Conservation (phyloP, 2,888 invertebrate genomes). For the Xylophagus ater region DNA sequence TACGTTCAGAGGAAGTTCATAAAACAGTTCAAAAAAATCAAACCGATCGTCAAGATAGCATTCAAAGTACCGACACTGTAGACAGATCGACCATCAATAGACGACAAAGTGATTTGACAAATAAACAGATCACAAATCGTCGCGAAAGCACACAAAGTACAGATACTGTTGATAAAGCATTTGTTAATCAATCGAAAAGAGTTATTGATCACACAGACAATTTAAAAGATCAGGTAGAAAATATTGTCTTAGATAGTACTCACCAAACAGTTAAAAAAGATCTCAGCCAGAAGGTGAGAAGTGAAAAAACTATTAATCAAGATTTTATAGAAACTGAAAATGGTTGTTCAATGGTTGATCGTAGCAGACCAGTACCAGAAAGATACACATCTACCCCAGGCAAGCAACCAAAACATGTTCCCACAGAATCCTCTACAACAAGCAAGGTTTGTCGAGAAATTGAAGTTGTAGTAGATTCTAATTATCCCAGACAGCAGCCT, state of each 20-base stretch:
- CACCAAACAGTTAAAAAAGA: constrained; percentile 22
- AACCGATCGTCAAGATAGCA: constrained; percentile 1
- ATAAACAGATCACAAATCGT: too few species aligned
- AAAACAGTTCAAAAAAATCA: not conserved
- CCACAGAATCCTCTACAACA: constrained; percentile 9
- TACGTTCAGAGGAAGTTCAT: constrained; percentile 4
- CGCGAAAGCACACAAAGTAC: too few species aligned
- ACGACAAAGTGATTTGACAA: too few species aligned
- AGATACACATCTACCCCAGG: constrained; percentile 6
- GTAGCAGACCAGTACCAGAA: constrained; percentile 12
- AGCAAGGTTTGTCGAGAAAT: not conserved
- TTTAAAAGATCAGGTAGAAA: constrained; percentile 19
- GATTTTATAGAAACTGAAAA: constrained; percentile 21
- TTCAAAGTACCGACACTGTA: constrained; percentile 1
- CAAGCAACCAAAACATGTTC: not conserved
- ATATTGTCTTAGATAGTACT: constrained; percentile 9
- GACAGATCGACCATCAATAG: constrained; percentile 5
- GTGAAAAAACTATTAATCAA: constrained; percentile 16
- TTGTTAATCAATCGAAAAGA: constrained; percentile 6
- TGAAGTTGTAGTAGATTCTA: not conserved
- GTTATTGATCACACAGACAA: constrained; percentile 28
- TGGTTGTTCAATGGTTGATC: constrained; percentile 17
- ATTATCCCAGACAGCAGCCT: not conserved
- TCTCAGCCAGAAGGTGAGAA: constrained; percentile 17
- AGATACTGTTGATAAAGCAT: not conserved